Evolutionary conservation across 2,113 vertebrate species (phyloP).

Genomic region (Willisornis vidua): DNA sequence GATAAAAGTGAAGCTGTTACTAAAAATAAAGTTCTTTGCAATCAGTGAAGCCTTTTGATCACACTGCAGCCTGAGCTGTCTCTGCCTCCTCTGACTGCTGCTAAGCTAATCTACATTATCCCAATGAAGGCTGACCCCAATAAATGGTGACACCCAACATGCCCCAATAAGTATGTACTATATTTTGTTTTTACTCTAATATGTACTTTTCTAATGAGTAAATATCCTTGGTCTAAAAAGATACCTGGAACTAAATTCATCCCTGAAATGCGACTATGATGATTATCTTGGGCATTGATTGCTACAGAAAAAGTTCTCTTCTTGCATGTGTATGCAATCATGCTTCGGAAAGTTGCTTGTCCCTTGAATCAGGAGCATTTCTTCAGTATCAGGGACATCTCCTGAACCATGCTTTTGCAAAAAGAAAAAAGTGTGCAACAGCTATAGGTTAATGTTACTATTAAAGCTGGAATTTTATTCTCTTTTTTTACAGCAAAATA

Average conservation of each 20-base stretch:
- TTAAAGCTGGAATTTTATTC: not conserved
- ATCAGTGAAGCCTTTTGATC: no score
- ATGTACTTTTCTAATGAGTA: not conserved
- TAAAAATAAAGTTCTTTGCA: no score
- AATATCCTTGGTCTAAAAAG: not conserved
- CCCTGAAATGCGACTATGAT: not conserved
- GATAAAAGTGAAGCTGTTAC: no score
- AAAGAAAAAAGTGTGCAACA: not conserved
- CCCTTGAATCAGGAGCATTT: not conserved
- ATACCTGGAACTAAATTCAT: not conserved
- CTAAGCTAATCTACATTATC: no score
- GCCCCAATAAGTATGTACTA: no score
- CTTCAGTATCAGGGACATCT: not conserved
- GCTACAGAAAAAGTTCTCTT: not conserved
- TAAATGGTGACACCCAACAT: no score
- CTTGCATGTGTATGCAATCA: not conserved
- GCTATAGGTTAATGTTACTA: not conserved
- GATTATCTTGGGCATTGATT: not conserved
- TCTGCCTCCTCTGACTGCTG: no score
- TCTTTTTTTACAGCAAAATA: not conserved
- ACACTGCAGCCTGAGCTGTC: no score
- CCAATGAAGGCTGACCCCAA: no score
- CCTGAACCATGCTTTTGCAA: not conserved
- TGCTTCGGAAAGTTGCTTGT: not conserved
- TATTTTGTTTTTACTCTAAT: not conserved